These are phyloP conservation scores for Diorhabda carinulata DNA, from an alignment of 1,140 invertebrate species.

Conservation along the genomic window DNA sequence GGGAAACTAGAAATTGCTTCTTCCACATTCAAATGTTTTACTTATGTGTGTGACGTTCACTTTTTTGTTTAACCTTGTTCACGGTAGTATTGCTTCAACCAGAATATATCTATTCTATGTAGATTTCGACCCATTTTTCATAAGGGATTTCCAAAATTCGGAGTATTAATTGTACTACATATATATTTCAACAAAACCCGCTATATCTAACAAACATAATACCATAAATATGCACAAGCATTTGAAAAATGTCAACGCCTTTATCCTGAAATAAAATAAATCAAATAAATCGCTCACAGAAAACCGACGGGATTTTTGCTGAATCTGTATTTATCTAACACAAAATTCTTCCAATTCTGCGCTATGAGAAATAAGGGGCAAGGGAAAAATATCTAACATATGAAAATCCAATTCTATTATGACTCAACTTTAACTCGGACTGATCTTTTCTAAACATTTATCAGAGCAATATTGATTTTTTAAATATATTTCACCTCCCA, in stretches of 20 bases:
- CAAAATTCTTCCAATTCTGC: neutral
- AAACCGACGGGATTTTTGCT: slow-evolving; percentile 10
- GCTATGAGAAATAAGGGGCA: neutral
- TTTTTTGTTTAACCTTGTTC: too few relatives aligned
- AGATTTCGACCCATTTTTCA: neutral
- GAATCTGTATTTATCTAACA: slow-evolving; percentile 8
- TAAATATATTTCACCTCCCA: too few relatives aligned
- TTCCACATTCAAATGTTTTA: too few relatives aligned
- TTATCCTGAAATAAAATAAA: slow-evolving; percentile 15
- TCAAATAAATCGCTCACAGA: slow-evolving; percentile 10
- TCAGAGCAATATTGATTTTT: too few relatives aligned
- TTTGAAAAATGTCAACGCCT: slow-evolving; percentile 10
- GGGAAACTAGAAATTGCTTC: too few relatives aligned
- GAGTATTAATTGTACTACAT: neutral
- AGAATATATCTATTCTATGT: neutral
- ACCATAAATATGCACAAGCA: slow-evolving; percentile 13
- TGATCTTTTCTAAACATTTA: too few relatives aligned
- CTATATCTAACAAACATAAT: slow-evolving; percentile 2
- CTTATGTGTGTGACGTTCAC: too few relatives aligned
- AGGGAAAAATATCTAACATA: neutral
- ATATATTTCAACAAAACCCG: neutral
- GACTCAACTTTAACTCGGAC: too few relatives aligned
- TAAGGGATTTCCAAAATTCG: neutral
- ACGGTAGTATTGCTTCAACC: too few relatives aligned
- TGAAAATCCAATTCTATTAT: neutral